These are phyloP conservation scores for Callospermophilus lateralis DNA, from an alignment of 2,113 vertebrate species.

Conservation along the genomic window DNA sequence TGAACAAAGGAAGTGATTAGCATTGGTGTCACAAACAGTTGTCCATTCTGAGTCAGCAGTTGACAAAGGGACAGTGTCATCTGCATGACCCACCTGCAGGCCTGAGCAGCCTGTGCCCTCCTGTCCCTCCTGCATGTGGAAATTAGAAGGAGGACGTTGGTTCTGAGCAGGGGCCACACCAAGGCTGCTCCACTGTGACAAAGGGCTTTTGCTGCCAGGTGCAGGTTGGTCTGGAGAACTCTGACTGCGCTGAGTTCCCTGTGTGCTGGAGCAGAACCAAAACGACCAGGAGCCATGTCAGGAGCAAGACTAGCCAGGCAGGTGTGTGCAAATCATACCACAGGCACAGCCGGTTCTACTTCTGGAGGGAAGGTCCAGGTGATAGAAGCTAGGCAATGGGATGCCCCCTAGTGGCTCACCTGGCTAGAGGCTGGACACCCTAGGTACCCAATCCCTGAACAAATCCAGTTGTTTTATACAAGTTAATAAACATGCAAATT, in stretches of 20 bases:
- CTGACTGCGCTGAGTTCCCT: rapidly evolving
- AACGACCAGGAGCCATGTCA: too few relatives aligned
- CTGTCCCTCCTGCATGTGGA: too few relatives aligned
- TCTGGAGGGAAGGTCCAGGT: too few relatives aligned
- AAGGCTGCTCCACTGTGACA: rapidly evolving
- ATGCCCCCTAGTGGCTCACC: too few relatives aligned
- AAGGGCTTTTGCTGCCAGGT: background rate
- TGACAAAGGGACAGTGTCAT: background rate
- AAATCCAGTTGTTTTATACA: rapidly evolving
- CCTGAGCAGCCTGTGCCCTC: too few relatives aligned
- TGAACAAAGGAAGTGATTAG: background rate
- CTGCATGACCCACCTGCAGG: background rate
- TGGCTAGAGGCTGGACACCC: too few relatives aligned
- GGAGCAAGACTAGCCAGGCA: background rate
- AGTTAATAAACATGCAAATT: background rate
- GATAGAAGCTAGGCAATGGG: background rate
- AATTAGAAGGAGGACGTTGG: background rate
- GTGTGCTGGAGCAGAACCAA: too few relatives aligned
- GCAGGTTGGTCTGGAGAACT: rapidly evolving
- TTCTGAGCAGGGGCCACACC: background rate
- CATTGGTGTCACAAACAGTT: background rate
- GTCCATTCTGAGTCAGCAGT: background rate
- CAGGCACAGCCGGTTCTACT: too few relatives aligned
- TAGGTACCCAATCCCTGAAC: too few relatives aligned
- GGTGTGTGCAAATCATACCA: background rate